Evolutionary conservation across 35 echinoderm and acorn worm genomes (phyloP), one percentile per base, ranked within the genome.

Genomic region (Apostichopus japonicus): DNA sequence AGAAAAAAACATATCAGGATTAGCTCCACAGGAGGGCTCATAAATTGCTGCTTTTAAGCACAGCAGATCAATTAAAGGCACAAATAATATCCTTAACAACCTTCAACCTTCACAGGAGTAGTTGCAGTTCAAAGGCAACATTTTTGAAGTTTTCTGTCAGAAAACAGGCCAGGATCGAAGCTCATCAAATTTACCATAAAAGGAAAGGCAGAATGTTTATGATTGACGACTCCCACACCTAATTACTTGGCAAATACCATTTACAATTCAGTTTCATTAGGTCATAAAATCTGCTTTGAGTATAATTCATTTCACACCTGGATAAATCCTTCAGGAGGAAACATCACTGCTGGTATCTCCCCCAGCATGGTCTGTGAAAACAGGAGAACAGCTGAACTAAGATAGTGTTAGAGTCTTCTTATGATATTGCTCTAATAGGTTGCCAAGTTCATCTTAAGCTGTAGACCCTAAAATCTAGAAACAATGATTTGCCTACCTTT

Each of bases 1-100:
- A 84, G 53, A 84, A 84, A 84, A 84, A 58, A 58, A 58, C 54
- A 57, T 24, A 19, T 55, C 80, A 84, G n/a, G 54, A 52, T 7
- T 54, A 84, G 56, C 80, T 58, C 80, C 80, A 84, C 54, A 84
- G 80, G 80, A 84, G 80, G 80, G 80, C 80, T 84, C 80, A 84
- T 84, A 84, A 84, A 84, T 84, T 84, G 54, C 80, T 56, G 80
- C 54, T 84, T 84, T 56, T 56, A 84, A 84, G 80, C 80, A 84
- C 17, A 56, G 80, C 80, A 84, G 80, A 84, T 84, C 80, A 84
- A 84, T 84, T 84, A 84, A 84, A 84, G 55, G 80, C 80, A 84
- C 80, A 84, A 84, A 84, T 84, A 84, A 84, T 57, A 84, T 55
- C 80, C 80, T 57, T 56, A 57, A 23, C 54, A 56, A 54, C 80